These are phyloP conservation scores for Liasis olivaceus DNA, from an alignment of 2,797 vertebrate species.

Conservation along the genomic window DNA sequence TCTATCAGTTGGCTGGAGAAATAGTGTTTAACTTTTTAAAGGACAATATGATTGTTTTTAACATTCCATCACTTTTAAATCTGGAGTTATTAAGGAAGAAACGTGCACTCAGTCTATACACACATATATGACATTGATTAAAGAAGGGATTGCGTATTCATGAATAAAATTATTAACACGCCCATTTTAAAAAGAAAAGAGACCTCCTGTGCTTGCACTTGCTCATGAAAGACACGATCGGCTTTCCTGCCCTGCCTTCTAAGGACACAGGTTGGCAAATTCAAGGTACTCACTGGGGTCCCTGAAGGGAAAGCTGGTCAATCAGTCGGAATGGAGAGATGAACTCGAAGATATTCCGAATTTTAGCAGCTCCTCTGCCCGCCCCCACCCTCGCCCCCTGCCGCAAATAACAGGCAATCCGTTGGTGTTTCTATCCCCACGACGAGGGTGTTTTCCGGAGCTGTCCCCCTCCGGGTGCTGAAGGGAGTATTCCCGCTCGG, in stretches of 20 bases:
- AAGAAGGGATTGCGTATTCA: not conserved
- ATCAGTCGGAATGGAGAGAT: not conserved
- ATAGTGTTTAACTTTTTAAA: not conserved
- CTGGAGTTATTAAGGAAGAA: not conserved
- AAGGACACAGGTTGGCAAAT: not conserved
- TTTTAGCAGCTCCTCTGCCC: not conserved
- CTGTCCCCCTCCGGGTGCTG: conserved; percentile 15
- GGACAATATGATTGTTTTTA: not conserved
- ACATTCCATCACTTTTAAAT: not conserved
- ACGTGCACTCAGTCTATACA: not conserved
- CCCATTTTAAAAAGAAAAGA: not conserved
- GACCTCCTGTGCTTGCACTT: accelerated
- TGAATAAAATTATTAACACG: not conserved
- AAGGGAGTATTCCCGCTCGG: not conserved
- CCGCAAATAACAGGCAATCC: too few species aligned
- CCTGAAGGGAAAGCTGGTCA: not conserved
- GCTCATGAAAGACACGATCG: not conserved
- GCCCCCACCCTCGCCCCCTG: not conserved
- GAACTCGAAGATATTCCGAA: not conserved
- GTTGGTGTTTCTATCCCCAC: not conserved
- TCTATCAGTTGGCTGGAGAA: not conserved
- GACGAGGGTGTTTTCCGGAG: not conserved
- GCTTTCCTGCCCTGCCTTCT: too few species aligned
- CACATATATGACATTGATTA: not conserved
- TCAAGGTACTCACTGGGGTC: not conserved